Conservation (phyloP, 1,140 invertebrate genomes). For the Platyura marginata region DNA sequence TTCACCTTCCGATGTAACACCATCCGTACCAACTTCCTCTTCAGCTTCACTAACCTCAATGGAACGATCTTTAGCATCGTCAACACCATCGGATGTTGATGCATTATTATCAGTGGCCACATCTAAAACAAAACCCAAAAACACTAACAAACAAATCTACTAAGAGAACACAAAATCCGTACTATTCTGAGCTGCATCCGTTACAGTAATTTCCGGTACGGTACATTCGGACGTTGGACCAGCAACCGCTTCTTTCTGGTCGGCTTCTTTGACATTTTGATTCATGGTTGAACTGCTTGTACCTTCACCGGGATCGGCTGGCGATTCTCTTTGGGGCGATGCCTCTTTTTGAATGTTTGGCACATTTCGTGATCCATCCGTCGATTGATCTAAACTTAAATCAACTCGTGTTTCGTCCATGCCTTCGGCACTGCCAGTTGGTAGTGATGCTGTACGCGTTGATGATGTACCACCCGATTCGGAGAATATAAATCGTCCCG, state of each 20-base stretch:
- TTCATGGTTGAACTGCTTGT: conserved; percentile 8
- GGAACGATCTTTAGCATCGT: conserved; percentile 10
- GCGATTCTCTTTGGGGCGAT: conserved; percentile 35
- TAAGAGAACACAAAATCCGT: neutral
- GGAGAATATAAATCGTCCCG: conserved; percentile 50
- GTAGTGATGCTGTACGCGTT: conserved; percentile 18
- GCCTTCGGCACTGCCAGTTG: conserved; percentile 30
- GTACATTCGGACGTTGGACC: neutral
- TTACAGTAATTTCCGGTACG: neutral
- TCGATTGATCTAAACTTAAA: conserved; percentile 29
- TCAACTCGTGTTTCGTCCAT: conserved; percentile 65
- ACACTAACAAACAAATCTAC: neutral
- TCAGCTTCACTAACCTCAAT: conserved; percentile 13
- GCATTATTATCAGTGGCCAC: conserved; percentile 1
- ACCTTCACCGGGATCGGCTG: conserved; percentile 15
- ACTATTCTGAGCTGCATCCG: conserved; percentile 2
- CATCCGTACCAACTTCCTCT: conserved; percentile 23
- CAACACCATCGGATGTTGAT: conserved; percentile 2
- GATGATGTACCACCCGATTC: too few relatives aligned
- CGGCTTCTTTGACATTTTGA: conserved; percentile 7
- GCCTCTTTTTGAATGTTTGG: conserved; percentile 54
- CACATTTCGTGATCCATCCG: conserved; percentile 42
- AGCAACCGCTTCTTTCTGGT: conserved; percentile 9
- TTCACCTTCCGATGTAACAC: conserved; percentile 38
- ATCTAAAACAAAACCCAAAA: neutral